These are phyloP conservation scores for Panthera tigris DNA, from an alignment of 2,113 vertebrate species.

Conservation along the genomic window DNA sequence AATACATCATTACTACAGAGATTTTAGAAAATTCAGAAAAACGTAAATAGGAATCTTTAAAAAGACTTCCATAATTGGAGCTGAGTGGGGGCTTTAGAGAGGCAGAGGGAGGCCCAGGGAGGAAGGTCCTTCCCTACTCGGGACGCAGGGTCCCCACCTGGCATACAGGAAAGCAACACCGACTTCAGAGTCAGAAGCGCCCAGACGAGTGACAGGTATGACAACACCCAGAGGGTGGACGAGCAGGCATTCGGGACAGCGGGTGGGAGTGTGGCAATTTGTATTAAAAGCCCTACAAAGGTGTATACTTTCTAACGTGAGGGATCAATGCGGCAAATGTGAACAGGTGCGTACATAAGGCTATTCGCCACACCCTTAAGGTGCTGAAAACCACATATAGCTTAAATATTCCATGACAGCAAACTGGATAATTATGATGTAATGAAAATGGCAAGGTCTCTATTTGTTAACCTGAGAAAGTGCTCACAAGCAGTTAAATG, in stretches of 20 bases:
- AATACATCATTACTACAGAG: background rate
- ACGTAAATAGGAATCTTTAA: background rate
- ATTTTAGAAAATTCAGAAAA: background rate
- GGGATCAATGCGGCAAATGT: background rate
- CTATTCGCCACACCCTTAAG: background rate
- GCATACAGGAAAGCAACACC: background rate
- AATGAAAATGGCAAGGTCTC: background rate
- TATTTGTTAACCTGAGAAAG: background rate
- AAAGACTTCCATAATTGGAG: background rate
- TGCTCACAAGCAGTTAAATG: background rate
- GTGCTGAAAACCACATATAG: background rate
- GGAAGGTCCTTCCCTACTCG: background rate
- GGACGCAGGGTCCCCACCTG: background rate
- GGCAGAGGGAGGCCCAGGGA: background rate
- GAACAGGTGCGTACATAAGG: background rate
- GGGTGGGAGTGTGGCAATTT: too few species aligned
- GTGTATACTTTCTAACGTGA: background rate
- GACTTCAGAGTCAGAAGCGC: fast-evolving
- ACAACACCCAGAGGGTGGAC: fast-evolving
- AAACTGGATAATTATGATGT: background rate
- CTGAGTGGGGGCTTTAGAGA: background rate
- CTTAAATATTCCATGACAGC: background rate
- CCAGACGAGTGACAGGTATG: background rate
- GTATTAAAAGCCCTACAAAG: background rate
- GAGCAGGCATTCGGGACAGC: background rate